Evolutionary conservation across 2,797 vertebrate species (phyloP).

Genomic region (Neopelma chrysocephalum): DNA sequence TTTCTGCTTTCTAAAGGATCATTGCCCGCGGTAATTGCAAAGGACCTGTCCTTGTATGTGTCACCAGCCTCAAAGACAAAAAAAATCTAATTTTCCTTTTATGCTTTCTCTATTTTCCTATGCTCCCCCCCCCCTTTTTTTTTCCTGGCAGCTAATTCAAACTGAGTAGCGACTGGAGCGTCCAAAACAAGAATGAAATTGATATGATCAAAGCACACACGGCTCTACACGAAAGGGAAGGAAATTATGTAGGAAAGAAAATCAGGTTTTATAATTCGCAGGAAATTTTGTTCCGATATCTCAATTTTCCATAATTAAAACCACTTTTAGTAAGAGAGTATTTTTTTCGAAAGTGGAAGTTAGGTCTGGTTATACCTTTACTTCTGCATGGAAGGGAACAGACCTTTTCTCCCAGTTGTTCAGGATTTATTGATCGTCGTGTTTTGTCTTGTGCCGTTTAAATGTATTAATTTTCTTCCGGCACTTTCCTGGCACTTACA

Average conservation of each 20-base stretch:
- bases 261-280: not conserved
- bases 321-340: not conserved
- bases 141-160: conserved; percentile 26
- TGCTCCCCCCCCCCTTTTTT: fast-evolving
- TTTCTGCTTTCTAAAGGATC: conserved; percentile 92
- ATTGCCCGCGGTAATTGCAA: conserved; percentile 94
- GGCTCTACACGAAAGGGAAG: not conserved
- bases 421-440: not conserved
- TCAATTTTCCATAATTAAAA: not conserved
- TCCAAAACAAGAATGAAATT: conserved; percentile 59
- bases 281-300: not conserved
- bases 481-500: not conserved
- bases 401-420: not conserved
- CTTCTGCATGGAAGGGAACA: not conserved
- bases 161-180: not conserved
- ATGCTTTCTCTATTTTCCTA: conserved; percentile 61
- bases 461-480: conserved; percentile 25
- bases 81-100: conserved; percentile 69
- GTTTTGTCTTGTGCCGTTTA: conserved; percentile 3
- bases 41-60: conserved; percentile 89
- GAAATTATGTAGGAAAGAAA: not conserved
- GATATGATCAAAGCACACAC: not conserved
- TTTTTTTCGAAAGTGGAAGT: not conserved
- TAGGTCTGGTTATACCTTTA: not conserved
- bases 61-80: conserved; percentile 76